phyloP scores from a whole-genome alignment of 2,113 vertebrate genomes.

The Muscicapa adusta region DNA sequence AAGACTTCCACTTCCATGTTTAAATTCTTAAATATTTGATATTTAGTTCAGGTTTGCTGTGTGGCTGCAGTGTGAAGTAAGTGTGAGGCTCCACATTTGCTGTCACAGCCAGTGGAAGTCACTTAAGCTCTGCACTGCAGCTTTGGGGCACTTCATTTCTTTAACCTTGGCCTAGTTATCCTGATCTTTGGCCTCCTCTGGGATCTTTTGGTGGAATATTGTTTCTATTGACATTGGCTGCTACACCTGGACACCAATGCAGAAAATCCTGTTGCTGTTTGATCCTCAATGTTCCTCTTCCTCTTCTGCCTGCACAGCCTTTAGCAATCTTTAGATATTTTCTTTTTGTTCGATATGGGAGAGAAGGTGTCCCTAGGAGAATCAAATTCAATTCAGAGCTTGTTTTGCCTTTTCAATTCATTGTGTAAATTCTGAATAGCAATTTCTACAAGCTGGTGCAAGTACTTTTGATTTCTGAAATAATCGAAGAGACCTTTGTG shows the following conservation, averaged over 20 bases:
- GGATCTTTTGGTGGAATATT: background rate
- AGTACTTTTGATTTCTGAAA: background rate
- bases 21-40: background rate
- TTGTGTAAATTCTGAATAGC: background rate
- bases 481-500: conserved; percentile 11
- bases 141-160: background rate
- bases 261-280: background rate
- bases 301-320: background rate
- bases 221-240: background rate
- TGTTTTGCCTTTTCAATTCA: background rate
- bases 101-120: background rate
- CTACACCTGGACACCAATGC: background rate
- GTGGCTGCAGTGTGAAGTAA: background rate
- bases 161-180: background rate
- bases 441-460: background rate
- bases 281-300: background rate
- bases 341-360: background rate
- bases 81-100: background rate
- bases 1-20: background rate
- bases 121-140: background rate
- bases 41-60: background rate
- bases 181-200: background rate
- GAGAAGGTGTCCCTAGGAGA: background rate
- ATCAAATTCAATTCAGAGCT: background rate
- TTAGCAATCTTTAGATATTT: background rate